Conservation (phyloP, 2,888 invertebrate genomes). For the Ametastegia equiseti region DNA sequence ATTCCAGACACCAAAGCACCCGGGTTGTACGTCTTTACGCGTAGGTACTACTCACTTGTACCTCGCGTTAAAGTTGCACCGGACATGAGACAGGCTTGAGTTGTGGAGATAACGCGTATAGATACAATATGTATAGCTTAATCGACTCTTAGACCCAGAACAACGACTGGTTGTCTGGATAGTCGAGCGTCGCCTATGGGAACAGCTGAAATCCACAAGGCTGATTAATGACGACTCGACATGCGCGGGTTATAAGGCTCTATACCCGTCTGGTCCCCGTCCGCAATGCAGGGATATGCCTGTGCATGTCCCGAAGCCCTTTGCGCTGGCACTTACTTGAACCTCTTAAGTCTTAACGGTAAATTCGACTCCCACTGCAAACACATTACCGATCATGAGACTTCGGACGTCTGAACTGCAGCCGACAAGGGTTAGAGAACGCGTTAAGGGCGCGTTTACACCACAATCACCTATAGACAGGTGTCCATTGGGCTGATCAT, state of each 20-base stretch:
- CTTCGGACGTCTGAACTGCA: constrained; percentile 20
- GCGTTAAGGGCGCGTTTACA: constrained; percentile 33
- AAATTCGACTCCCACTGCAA: constrained; percentile 50
- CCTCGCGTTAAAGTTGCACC: background rate
- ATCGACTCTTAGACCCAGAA: constrained; percentile 23
- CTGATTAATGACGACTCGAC: constrained; percentile 52
- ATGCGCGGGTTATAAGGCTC: constrained; percentile 44
- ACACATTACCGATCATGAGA: constrained; percentile 49
- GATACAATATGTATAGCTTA: constrained; percentile 44
- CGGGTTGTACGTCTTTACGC: background rate
- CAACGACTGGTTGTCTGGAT: constrained; percentile 26
- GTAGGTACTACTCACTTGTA: background rate
- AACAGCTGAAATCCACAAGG: constrained; percentile 49
- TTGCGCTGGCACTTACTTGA: constrained; percentile 39
- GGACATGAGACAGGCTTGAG: constrained; percentile 20
- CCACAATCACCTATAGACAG: background rate
- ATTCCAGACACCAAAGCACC: constrained; percentile 1
- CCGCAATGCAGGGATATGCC: constrained; percentile 41
- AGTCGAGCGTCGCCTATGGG: constrained; percentile 41
- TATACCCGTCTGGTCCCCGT: constrained; percentile 14
- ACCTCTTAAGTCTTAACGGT: constrained; percentile 49
- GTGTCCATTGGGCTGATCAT: background rate
- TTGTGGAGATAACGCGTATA: constrained; percentile 11
- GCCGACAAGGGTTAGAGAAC: constrained; percentile 35
- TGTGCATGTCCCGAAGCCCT: constrained; percentile 43